Base-by-base conservation (phyloP, 2,888 invertebrate genomes). In the Proisotoma minuta region DNA sequence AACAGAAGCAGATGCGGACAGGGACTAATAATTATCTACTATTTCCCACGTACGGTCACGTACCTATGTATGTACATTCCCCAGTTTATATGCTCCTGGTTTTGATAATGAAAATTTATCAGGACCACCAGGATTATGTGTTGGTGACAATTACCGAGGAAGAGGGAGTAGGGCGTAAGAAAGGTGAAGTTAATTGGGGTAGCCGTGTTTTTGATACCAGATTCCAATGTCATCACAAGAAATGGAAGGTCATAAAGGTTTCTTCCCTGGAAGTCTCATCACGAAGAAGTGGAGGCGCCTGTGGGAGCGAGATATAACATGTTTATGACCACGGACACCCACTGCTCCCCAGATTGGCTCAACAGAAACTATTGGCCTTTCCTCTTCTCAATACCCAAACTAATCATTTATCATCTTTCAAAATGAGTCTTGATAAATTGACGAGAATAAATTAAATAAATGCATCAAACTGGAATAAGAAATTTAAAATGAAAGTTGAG, bases 241-340 rank as follows among this genome's bases (percentile, higher is more conserved):
- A 43, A 43, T 43, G 10, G 43, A 43, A 43, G 43, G 43, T 43
- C 43, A 43, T 18, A 43, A 4, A 18, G 43, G 18, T 43, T 20
- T 20, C 43, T 43, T 43, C 4, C 8, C 8, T 34, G 34, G 29
- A 48, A 28, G 5, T 49, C 49, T 24, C 49, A 22, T 49, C 49
- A 49, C 3, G 5, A 22, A 24, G 49, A 23, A 49, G 26, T 22
- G 43, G 53, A 65, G 65, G 61, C 63, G 68, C 65, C 63, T 63
- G 50, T 54, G 39, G 60, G 54, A 62, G 68, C 59, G 68, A 70
- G 65, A 68, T 63, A 47, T 63, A 66, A 66, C 66, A 66, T 65
- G 66, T 71, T 69, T 69, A 68, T 62, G 70, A 66, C 57, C 49
- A n/a, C n/a, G 66, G 62, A 67, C 71, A 69, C 71, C 71, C 71